A percentile compares a stretch with the other conserved stretches of the same genome.
Evolutionary conservation across 2,113 vertebrate genomes (phyloP).

Genomic region (Oenanthe oenanthe): DNA sequence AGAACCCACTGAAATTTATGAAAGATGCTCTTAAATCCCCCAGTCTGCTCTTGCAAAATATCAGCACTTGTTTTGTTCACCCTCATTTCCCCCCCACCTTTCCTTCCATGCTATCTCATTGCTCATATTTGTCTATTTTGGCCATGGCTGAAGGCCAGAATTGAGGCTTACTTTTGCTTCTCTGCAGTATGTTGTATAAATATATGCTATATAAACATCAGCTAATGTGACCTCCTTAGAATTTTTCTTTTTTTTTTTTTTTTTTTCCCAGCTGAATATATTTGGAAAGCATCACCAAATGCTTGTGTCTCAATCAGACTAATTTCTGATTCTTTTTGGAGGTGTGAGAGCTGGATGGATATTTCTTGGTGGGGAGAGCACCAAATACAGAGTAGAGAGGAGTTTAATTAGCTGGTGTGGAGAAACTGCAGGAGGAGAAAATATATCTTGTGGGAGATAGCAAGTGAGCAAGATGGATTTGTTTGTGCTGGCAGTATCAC

Average conservation of each 20-base stretch:
- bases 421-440: not conserved
- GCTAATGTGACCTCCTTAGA: not conserved
- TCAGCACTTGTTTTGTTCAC: not conserved
- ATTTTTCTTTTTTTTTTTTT: not conserved
- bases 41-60: not conserved
- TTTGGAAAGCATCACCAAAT: not conserved
- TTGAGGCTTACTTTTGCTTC: not conserved
- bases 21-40: fast-evolving
- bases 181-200: not conserved
- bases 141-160: not conserved
- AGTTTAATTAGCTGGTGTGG: not conserved
- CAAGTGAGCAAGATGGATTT: slow-evolving; percentile 1
- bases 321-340: not conserved
- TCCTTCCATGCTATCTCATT: not conserved
- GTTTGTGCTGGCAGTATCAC: not conserved
- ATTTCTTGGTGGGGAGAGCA: not conserved
- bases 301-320: not conserved
- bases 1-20: not conserved
- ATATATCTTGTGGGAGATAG: not conserved
- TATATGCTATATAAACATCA: not conserved
- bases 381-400: not conserved
- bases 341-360: not conserved
- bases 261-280: not conserved
- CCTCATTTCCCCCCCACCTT: not conserved
- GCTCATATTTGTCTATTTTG: not conserved